These are phyloP conservation scores for Cyrtonyx montezumae DNA, from an alignment of 2,113 vertebrate species.

Conservation along the genomic window DNA sequence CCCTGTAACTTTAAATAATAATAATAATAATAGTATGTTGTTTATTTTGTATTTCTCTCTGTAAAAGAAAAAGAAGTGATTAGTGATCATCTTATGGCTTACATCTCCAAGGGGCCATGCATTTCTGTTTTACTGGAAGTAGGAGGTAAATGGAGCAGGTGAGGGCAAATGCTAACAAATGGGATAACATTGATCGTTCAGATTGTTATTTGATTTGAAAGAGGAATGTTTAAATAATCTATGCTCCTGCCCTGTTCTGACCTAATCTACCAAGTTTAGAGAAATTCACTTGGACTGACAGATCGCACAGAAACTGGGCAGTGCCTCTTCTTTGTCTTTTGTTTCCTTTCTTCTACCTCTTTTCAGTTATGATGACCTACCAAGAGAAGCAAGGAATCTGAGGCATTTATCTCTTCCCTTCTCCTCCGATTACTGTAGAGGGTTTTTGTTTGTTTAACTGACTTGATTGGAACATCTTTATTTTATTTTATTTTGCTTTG, in stretches of 20 bases:
- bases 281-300: neutral
- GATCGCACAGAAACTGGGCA: neutral
- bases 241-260: conserved; percentile 9
- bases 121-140: neutral
- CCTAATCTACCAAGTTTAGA: conserved; percentile 18
- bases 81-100: neutral
- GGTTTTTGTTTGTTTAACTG: neutral
- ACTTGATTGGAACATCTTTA: neutral
- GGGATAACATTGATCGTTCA: neutral
- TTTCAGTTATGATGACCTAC: neutral
- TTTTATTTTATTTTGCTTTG: neutral
- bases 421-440: neutral
- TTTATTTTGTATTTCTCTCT: neutral
- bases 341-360: neutral
- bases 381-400: neutral
- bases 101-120: neutral
- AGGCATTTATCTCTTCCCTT: neutral
- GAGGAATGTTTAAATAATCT: conserved; percentile 1
- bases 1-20: neutral
- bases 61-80: neutral
- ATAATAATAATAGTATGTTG: neutral
- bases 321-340: neutral
- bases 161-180: neutral
- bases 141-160: neutral
- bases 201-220: neutral